Evolutionary conservation across 2,888 invertebrate species (phyloP).

Genomic region (Drosophila histrio): DNA sequence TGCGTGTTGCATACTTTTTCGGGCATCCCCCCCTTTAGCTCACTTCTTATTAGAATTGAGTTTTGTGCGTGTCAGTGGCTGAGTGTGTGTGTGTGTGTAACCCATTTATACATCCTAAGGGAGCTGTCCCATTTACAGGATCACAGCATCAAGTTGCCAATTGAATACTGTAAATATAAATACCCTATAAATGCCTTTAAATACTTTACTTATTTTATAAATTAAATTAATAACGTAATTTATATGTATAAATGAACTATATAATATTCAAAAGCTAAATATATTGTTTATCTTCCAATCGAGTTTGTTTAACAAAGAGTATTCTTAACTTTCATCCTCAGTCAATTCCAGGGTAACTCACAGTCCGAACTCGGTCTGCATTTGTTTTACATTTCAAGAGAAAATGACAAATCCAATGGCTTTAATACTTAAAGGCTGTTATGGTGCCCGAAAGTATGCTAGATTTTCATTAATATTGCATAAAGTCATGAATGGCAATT

Average conservation of each 20-base stretch:
- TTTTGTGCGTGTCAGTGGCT: conserved; percentile 5
- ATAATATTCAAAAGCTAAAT: too few relatives aligned
- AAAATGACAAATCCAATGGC: neutral
- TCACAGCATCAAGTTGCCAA: conserved; percentile 27
- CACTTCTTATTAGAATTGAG: neutral
- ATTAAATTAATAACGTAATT: too few relatives aligned
- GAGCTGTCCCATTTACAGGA: conserved; percentile 57
- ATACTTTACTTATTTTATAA: too few relatives aligned
- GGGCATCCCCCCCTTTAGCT: conserved; percentile 5
- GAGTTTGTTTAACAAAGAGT: neutral
- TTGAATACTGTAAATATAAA: neutral
- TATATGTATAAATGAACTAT: too few relatives aligned
- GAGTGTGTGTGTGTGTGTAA: neutral
- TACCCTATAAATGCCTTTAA: neutral
- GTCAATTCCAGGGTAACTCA: neutral
- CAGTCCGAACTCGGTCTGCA: neutral
- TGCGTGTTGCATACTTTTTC: conserved; percentile 53
- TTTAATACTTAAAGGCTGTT: neutral
- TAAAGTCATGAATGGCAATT: conserved; percentile 44
- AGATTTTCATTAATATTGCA: conserved; percentile 42
- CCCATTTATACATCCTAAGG: conserved; percentile 63
- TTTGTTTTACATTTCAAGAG: neutral
- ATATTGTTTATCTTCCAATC: neutral
- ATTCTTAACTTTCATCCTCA: neutral
- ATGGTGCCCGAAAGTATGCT: conserved; percentile 2